A percentile compares a stretch with the other conserved stretches of the same genome.
Conservation (phyloP, 2,888 invertebrate genomes). For the Kryphioiulus occultus region DNA sequence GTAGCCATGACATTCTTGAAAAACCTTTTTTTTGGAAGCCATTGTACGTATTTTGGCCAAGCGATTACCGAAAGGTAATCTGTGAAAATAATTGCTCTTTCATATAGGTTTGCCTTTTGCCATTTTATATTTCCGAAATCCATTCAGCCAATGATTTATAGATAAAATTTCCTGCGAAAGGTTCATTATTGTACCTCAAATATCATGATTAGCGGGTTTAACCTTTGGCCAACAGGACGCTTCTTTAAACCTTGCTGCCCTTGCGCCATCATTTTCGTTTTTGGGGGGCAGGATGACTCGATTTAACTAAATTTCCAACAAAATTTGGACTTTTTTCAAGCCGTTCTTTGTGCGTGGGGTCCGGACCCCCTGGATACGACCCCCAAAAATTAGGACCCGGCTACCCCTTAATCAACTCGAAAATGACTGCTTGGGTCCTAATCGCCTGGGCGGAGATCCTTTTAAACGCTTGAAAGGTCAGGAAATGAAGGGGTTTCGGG, state of each 20-base stretch:
- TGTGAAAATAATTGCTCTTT: background rate
- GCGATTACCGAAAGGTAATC: background rate
- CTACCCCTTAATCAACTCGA: background rate
- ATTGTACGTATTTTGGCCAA: background rate
- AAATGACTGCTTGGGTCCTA: background rate
- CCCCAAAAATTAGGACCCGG: background rate
- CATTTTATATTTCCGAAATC: background rate
- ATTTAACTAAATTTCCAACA: background rate
- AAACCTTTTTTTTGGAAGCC: background rate
- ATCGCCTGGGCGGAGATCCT: constrained; percentile 3
- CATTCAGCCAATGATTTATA: constrained; percentile 10
- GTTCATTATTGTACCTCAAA: background rate
- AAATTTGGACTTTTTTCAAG: background rate
- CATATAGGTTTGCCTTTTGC: background rate
- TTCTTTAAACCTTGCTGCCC: background rate
- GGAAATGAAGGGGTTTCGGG: constrained; percentile 25
- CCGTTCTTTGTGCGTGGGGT: background rate
- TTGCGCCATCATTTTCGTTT: background rate
- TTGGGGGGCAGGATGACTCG: background rate
- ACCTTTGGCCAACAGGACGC: background rate
- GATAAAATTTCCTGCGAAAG: constrained; percentile 12
- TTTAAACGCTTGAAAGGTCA: constrained; percentile 2
- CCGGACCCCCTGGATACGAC: background rate
- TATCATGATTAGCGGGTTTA: background rate
- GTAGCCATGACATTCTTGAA: background rate